Conservation (phyloP, 2,797 vertebrate genomes). For the Sebastes kiyomatsui region DNA sequence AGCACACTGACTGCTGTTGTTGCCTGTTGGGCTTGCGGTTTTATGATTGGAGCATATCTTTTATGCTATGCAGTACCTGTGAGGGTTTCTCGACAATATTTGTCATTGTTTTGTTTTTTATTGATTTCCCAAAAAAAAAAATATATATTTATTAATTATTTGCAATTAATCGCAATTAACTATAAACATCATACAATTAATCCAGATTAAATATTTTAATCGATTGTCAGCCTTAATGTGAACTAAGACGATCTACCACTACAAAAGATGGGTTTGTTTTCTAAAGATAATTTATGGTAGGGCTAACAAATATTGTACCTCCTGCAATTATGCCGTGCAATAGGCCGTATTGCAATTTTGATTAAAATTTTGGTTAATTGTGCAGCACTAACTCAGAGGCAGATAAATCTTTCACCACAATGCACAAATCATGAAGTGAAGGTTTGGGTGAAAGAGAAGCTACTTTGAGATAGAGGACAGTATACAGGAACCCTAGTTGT, state of each 20-base stretch:
- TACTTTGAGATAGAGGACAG: background rate
- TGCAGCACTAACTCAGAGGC: background rate
- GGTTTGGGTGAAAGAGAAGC: background rate
- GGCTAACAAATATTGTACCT: background rate
- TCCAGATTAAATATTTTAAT: no score
- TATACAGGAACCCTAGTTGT: slow-evolving; percentile 67
- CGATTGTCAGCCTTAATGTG: no score
- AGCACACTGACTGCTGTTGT: no score
- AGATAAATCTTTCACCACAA: background rate
- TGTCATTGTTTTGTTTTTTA: no score
- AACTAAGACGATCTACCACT: background rate
- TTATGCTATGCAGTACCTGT: no score
- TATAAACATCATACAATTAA: no score
- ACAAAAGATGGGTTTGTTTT: background rate
- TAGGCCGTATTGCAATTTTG: background rate
- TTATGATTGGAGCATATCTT: no score
- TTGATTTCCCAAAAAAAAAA: background rate
- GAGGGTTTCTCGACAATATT: no score
- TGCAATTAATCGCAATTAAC: no score
- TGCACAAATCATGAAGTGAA: background rate
- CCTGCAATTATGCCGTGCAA: background rate
- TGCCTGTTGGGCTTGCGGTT: no score
- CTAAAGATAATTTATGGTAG: background rate
- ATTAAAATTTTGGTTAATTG: background rate
- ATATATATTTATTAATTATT: background rate